Evolutionary conservation across 1,140 invertebrate genomes (phyloP).

Genomic region (Drosophila pseudoananassae): DNA sequence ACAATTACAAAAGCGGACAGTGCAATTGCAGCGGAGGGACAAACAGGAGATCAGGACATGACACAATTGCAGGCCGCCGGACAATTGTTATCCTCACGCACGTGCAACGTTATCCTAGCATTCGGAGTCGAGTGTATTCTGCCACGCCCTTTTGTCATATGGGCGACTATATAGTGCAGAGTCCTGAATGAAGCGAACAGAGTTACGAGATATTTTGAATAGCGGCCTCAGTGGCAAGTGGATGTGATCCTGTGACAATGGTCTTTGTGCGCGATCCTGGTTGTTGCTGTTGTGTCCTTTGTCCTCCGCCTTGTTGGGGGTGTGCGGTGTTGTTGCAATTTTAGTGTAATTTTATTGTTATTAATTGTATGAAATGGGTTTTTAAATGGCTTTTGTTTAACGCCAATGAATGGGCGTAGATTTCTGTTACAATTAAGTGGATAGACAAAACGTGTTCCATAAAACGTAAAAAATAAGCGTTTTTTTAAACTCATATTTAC

Average conservation of each 20-base stretch:
- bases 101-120: conserved; percentile 49
- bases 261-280: conserved; percentile 15
- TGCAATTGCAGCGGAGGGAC: conserved; percentile 23
- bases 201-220: conserved; percentile 76
- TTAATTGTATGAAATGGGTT: conserved; percentile 74
- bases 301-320: conserved; percentile 42
- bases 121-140: conserved; percentile 51
- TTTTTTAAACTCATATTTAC: conserved; percentile 20
- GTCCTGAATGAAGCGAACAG: conserved; percentile 52
- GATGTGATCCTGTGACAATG: conserved; percentile 51
- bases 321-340: conserved; percentile 73
- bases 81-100: conserved; percentile 70
- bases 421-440: conserved; percentile 7
- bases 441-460: conserved; percentile 19
- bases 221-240: conserved; percentile 54
- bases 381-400: conserved; percentile 58
- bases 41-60: conserved; percentile 55
- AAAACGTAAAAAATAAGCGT: conserved; percentile 3
- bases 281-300: conserved; percentile 35
- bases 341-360: conserved; percentile 77
- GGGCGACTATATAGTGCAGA: conserved; percentile 29
- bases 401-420: conserved; percentile 21
- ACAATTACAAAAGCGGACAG: conserved; percentile 20
- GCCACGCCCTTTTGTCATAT: conserved; percentile 54
- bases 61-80: conserved; percentile 67